These are phyloP conservation scores for Dryobotodes eremita DNA, from an alignment of 2,888 invertebrate genomes.

Conservation along the genomic window DNA sequence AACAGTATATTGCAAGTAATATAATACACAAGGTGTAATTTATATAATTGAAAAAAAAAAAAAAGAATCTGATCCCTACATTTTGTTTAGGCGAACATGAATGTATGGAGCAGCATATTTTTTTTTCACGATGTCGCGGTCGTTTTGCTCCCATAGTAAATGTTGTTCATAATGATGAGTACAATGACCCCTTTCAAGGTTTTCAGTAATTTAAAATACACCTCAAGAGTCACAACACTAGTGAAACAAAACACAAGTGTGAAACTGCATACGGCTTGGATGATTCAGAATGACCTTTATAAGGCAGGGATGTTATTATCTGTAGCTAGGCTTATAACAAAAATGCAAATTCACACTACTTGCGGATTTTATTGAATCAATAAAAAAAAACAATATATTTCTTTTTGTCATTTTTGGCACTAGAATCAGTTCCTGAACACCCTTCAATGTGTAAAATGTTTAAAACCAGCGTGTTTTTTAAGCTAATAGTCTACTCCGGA, in stretches of 20 bases:
- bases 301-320: background rate
- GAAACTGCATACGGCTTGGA: background rate
- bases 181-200: background rate
- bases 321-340: background rate
- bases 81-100: background rate
- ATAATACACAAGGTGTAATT: background rate
- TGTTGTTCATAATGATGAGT: background rate
- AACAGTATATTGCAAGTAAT: background rate
- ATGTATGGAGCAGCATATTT: background rate
- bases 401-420: background rate
- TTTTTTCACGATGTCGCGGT: background rate
- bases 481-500: background rate
- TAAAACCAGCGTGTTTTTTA: background rate
- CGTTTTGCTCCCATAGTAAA: background rate
- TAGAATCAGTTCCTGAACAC: background rate
- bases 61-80: background rate
- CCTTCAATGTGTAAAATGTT: background rate
- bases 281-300: background rate
- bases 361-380: slow-evolving; percentile 2
- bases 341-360: background rate
- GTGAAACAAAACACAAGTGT: background rate
- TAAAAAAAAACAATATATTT: too few species aligned
- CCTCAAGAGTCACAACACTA: background rate
- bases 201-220: background rate
- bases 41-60: background rate